Evolutionary conservation across 2,797 vertebrate genomes (phyloP).

Genomic region (Cryptoblepharus egeriae): DNA sequence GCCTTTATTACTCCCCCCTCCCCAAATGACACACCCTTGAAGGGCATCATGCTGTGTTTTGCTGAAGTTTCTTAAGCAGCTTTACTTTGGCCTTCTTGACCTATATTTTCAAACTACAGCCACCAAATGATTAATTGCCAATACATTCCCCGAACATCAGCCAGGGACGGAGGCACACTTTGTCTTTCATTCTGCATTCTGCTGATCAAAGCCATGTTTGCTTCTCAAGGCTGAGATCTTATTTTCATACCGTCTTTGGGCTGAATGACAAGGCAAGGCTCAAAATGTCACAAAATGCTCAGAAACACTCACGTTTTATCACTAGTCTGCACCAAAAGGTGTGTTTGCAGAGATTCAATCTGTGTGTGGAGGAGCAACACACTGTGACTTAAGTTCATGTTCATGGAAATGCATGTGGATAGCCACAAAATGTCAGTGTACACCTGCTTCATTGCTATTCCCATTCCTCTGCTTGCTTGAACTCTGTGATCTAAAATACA

Average conservation of each 20-base stretch:
- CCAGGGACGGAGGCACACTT: conserved; percentile 39
- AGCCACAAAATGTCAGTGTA: no score
- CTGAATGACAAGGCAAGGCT: conserved; percentile 34
- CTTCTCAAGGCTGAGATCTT: neutral
- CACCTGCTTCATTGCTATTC: no score
- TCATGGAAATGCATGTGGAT: no score
- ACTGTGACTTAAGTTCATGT: no score
- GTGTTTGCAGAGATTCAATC: no score
- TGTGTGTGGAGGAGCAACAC: no score
- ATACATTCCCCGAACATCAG: conserved; percentile 50
- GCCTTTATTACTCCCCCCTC: conserved; percentile 41
- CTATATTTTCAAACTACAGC: conserved; percentile 17
- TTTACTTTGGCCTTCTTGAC: conserved; percentile 34
- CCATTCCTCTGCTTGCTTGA: no score
- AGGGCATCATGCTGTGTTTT: conserved; percentile 17
- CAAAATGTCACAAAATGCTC: neutral
- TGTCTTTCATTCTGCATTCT: conserved; percentile 24
- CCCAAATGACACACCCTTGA: neutral
- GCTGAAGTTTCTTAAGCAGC: conserved; percentile 31
- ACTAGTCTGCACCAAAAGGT: no score
- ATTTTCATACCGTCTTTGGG: conserved; percentile 25
- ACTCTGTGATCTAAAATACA: no score
- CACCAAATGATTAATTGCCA: conserved; percentile 1
- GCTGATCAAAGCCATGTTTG: accelerated
- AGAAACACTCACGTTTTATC: neutral